Percentiles rank a stretch among this genome's conserved stretches.
These are phyloP conservation scores for Hippoglossus stenolepis DNA, from an alignment of 2,113 vertebrate species.

Conservation along the genomic window DNA sequence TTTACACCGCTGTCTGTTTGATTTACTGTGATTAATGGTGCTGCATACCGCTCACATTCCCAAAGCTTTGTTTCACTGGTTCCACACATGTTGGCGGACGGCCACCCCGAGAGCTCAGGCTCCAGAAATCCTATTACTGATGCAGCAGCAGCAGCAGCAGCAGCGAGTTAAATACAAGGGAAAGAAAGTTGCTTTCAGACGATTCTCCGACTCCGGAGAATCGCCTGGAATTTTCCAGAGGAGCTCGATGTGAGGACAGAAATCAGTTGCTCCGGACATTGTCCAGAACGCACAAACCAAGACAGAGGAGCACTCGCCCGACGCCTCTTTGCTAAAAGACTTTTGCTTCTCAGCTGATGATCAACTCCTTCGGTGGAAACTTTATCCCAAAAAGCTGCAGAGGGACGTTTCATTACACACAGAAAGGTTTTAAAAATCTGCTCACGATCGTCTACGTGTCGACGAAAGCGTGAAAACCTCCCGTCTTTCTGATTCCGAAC, in stretches of 20 bases:
- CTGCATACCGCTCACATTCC: background rate
- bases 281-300: too few relatives aligned
- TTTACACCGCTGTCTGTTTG: constrained; percentile 15
- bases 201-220: too few relatives aligned
- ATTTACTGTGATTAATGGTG: background rate
- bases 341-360: too few relatives aligned
- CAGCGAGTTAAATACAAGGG: background rate
- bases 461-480: background rate
- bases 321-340: too few relatives aligned
- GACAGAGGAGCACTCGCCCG: too few relatives aligned
- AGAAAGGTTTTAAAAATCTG: background rate
- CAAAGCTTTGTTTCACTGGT: constrained; percentile 5
- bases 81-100: background rate
- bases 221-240: too few relatives aligned
- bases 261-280: too few relatives aligned
- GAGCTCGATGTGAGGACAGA: too few relatives aligned
- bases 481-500: background rate
- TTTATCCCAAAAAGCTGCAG: too few relatives aligned
- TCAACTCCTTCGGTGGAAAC: too few relatives aligned
- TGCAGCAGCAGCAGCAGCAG: background rate
- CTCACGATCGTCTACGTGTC: background rate
- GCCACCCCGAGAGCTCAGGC: constrained; percentile 7
- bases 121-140: background rate
- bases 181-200: too few relatives aligned
- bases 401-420: background rate